These are phyloP conservation scores for Pediacus dermestoides DNA, from an alignment of 2,888 invertebrate species.

Conservation along the genomic window DNA sequence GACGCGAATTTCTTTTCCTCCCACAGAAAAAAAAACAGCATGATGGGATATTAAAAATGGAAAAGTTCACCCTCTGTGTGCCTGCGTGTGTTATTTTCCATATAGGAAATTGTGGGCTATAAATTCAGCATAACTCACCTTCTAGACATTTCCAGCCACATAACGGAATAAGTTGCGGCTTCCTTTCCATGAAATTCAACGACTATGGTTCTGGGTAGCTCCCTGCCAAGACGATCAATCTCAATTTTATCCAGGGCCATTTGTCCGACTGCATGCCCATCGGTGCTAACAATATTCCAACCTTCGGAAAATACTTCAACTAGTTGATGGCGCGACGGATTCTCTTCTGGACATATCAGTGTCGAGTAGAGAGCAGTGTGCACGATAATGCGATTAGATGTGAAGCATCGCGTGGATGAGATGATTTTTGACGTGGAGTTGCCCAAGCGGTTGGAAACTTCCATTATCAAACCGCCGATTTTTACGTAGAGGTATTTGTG, in stretches of 20 bases:
- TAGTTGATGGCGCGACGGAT: slow-evolving; percentile 57
- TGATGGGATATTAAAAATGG: too few species aligned
- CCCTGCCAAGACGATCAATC: slow-evolving; percentile 59
- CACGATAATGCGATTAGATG: slow-evolving; percentile 74
- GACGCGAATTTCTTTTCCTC: too few species aligned
- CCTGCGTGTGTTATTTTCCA: too few species aligned
- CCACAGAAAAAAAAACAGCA: too few species aligned
- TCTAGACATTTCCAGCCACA: slow-evolving; percentile 79
- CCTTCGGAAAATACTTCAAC: slow-evolving; percentile 84
- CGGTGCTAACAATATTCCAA: slow-evolving; percentile 56
- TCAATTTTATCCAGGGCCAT: slow-evolving; percentile 51
- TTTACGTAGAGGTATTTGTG: slow-evolving; percentile 77
- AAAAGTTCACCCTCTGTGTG: too few species aligned
- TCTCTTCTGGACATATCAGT: slow-evolving; percentile 58
- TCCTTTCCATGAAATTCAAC: slow-evolving; percentile 78
- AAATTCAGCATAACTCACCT: slow-evolving; percentile 45
- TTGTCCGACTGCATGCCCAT: slow-evolving; percentile 37
- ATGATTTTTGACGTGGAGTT: slow-evolving; percentile 52
- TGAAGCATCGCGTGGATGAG: slow-evolving; percentile 59
- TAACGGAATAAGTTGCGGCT: slow-evolving; percentile 68
- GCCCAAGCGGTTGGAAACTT: slow-evolving; percentile 53
- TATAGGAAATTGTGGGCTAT: neutral
- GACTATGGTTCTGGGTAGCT: slow-evolving; percentile 66
- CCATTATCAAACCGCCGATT: slow-evolving; percentile 60
- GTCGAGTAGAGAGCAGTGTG: slow-evolving; percentile 62